These are phyloP conservation scores for Poecilus cupreus DNA, from an alignment of 2,888 invertebrate species.

Conservation along the genomic window DNA sequence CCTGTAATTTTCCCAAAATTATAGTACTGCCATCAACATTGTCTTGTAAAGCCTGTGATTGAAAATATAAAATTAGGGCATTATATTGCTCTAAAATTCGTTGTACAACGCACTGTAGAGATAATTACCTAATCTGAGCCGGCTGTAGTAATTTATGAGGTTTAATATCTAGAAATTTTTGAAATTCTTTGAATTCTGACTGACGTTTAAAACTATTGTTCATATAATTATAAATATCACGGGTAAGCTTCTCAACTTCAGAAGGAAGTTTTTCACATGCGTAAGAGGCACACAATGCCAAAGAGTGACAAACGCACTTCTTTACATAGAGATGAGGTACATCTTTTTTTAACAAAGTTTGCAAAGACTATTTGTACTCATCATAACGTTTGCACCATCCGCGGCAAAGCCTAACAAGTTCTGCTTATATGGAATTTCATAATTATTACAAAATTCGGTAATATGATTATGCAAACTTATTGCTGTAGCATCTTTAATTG, in stretches of 20 bases:
- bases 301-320: slow-evolving; percentile 68
- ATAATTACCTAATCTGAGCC: slow-evolving; percentile 63
- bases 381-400: too few relatives aligned
- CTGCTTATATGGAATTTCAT: too few relatives aligned
- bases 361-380: too few relatives aligned
- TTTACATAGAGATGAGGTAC: too few relatives aligned
- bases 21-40: too few relatives aligned
- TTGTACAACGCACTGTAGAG: slow-evolving; percentile 61
- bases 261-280: slow-evolving; percentile 67
- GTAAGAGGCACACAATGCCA: slow-evolving; percentile 66
- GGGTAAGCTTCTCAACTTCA: slow-evolving; percentile 65
- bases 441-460: too few relatives aligned
- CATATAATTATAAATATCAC: slow-evolving; percentile 67
- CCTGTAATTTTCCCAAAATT: too few relatives aligned
- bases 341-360: too few relatives aligned
- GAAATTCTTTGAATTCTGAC: slow-evolving; percentile 64
- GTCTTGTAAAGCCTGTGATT: slow-evolving; percentile 14
- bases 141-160: slow-evolving; percentile 65
- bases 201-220: slow-evolving; percentile 66
- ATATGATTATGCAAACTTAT: too few relatives aligned
- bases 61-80: slow-evolving; percentile 62
- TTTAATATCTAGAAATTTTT: slow-evolving; percentile 64
- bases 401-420: too few relatives aligned
- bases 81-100: slow-evolving; percentile 63
- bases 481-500: too few relatives aligned